Evolutionary conservation across 1,140 invertebrate genomes (phyloP), one percentile per base, ranked within the genome.

Genomic region (Aphelenchoides fujianensis): DNA sequence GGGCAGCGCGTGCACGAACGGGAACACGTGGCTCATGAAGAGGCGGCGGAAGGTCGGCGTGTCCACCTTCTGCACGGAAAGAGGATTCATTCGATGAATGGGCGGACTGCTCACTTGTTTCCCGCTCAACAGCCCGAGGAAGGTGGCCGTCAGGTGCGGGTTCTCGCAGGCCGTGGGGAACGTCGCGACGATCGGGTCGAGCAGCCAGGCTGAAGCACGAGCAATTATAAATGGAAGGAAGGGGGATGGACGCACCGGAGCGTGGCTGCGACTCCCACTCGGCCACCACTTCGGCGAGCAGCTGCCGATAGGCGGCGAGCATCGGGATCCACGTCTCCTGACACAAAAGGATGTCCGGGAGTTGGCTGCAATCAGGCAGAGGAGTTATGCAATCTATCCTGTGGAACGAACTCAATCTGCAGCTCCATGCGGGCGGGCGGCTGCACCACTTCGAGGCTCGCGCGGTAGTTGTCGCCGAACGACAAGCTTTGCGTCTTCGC

Each of bases 301-400:
- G 9, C 53, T 76, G 76, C 28, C 74, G 74, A 34, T 74, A 76
- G 3, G 34, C 53, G 23, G 77, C 71, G 3, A 76, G 35, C 72
- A 79, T 74, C 3, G 19, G 28, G 3, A 76, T 64, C 74, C 74
- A 76, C 7, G 35, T 57, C 30, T 63, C 74, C 28, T 74, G 73
- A 28, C 74, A 76, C 12, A 76, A 76, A 27, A 76, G 62, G 0
- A 76, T 74, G 64, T 76, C 74, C 9, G 74, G 74, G 27, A 76
- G 36, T 3, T 34, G 61, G 57, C 77, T 79, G 34, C n/a, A n/a
- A n/a, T n/a, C n/a, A n/a, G n/a, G n/a, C n/a, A n/a, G n/a, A n/a
- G 2, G 62, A 74, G 19, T 53, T 2, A n/a, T n/a, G n/a, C n/a
- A n/a, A n/a, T n/a, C n/a, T n/a, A n/a, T n/a, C n/a, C n/a, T n/a